phyloP scores from a whole-genome alignment of 2,797 vertebrate genomes.

The Sylvia borin region DNA sequence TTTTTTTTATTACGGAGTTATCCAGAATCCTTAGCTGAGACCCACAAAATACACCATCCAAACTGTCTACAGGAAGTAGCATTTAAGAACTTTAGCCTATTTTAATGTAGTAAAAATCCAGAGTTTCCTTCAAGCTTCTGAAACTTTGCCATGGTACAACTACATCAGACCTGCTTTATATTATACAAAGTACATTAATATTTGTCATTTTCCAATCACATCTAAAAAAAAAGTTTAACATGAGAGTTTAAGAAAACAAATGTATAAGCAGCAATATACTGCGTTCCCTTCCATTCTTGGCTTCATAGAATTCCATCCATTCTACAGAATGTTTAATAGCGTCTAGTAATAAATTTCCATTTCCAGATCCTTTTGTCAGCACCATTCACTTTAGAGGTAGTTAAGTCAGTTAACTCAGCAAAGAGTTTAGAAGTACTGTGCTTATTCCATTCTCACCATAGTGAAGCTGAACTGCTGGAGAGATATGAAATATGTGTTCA shows the following conservation, averaged over 20 bases:
- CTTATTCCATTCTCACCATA: constrained; percentile 9
- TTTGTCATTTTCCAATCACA: not conserved
- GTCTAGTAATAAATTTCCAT: not conserved
- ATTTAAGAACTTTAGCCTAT: not conserved
- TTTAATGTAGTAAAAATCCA: not conserved
- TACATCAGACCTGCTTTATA: not conserved
- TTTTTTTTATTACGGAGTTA: not conserved
- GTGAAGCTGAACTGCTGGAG: not conserved
- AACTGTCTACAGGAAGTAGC: not conserved
- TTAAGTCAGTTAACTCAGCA: constrained; percentile 54
- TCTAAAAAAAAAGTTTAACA: not conserved
- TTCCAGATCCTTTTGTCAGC: constrained; percentile 42
- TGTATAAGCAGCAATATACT: not conserved
- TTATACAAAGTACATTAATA: not conserved
- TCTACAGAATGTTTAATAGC: not conserved
- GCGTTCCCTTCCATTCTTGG: not conserved
- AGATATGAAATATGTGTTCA: not conserved
- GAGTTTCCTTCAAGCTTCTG: not conserved
- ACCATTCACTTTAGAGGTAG: constrained; percentile 5
- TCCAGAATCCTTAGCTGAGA: not conserved
- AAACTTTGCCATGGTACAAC: not conserved
- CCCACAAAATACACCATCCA: not conserved
- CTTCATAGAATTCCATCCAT: not conserved
- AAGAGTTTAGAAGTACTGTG: constrained; percentile 47
- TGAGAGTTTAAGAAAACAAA: constrained; percentile 2